Conservation (phyloP, 1,140 invertebrate species). For the Pogonomyrmex barbatus region DNA sequence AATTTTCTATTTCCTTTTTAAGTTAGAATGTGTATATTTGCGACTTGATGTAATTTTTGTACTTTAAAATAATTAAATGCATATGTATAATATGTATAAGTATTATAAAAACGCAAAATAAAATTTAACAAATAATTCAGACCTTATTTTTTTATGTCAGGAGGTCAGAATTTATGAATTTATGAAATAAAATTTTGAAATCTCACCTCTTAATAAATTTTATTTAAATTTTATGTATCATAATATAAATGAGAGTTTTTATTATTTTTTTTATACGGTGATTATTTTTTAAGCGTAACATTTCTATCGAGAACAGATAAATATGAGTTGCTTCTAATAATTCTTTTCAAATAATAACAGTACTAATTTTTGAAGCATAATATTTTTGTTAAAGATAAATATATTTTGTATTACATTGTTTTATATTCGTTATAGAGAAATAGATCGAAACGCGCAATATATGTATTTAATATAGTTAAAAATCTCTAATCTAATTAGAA, state of each 20-base stretch:
- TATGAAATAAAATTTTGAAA: neutral
- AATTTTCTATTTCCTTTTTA: conserved; percentile 15
- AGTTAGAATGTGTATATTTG: neutral
- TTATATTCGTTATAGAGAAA: neutral
- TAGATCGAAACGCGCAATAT: neutral
- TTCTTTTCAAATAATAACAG: neutral
- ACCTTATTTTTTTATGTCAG: neutral
- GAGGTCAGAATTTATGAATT: neutral
- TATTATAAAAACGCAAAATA: neutral
- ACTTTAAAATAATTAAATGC: neutral
- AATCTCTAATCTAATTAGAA: no score
- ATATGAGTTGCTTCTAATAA: neutral
- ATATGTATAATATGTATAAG: neutral
- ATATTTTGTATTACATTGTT: neutral
- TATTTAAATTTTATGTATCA: conserved; percentile 13
- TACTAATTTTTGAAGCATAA: neutral
- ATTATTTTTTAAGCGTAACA: conserved; percentile 9
- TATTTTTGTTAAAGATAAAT: neutral
- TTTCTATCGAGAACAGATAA: neutral
- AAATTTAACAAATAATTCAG: conserved; percentile 1
- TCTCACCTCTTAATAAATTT: neutral
- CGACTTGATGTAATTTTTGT: neutral
- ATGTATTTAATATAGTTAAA: neutral
- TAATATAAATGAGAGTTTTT: neutral
- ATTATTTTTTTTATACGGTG: neutral